Percentiles rank a stretch among this genome's conserved stretches.
Evolutionary conservation across 2,113 vertebrate species (phyloP).

Genomic region (Antechinus stuartii): DNA sequence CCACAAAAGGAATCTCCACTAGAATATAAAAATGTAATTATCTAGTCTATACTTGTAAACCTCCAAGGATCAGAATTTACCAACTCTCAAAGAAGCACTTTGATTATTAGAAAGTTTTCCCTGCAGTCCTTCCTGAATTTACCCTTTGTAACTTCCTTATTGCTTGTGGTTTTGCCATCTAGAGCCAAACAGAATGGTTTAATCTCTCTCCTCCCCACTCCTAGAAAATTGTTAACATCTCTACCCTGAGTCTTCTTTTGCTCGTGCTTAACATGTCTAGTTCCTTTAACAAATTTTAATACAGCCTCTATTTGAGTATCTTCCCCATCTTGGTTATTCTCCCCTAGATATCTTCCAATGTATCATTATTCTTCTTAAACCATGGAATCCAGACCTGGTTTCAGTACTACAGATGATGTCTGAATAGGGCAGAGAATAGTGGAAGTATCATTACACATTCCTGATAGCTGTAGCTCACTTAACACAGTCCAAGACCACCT

Average conservation of each 20-base stretch:
- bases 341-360: background rate
- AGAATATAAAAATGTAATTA: background rate
- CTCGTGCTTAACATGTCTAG: background rate
- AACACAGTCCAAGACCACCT: background rate
- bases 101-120: background rate
- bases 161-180: background rate
- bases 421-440: background rate
- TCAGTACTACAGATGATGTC: background rate
- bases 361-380: background rate
- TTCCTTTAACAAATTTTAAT: background rate
- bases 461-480: background rate
- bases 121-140: background rate
- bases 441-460: too few species aligned
- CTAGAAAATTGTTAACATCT: background rate
- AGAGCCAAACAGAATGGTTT: background rate
- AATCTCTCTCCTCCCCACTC: background rate
- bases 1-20: background rate
- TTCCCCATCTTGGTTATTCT: background rate
- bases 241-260: background rate
- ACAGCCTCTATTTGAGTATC: background rate
- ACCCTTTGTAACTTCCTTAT: background rate
- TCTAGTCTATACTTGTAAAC: background rate
- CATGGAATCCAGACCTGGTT: background rate
- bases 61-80: background rate
- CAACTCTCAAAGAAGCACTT: background rate